Percentiles rank a stretch among this genome's conserved stretches.
Evolutionary conservation across 2,888 invertebrate genomes (phyloP).

Genomic region (Trachelus stipa): DNA sequence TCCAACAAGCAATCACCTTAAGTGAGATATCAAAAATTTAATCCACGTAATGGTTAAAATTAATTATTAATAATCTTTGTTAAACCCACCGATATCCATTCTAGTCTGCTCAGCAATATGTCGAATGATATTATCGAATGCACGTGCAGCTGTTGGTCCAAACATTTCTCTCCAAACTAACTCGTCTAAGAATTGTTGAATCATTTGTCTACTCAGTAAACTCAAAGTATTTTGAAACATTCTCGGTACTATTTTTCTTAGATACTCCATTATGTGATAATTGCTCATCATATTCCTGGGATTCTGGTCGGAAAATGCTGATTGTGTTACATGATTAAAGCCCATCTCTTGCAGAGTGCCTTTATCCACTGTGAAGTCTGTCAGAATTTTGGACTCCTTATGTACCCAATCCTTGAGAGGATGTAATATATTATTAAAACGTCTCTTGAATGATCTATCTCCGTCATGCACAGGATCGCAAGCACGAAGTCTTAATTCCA

Average conservation of each 20-base stretch:
- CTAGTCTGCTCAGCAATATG: constrained; percentile 86
- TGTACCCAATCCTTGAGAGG: constrained; percentile 84
- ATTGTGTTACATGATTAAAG: constrained; percentile 80
- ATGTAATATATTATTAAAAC: constrained; percentile 85
- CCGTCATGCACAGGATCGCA: constrained; percentile 85
- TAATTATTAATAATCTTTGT: constrained; percentile 55
- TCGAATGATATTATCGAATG: constrained; percentile 83
- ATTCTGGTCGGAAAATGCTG: constrained; percentile 67
- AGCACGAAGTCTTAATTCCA: constrained; percentile 79
- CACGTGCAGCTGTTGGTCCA: constrained; percentile 80
- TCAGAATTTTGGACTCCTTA: constrained; percentile 80
- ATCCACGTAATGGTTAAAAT: too few species aligned
- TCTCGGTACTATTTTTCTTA: constrained; percentile 85
- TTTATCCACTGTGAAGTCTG: constrained; percentile 88
- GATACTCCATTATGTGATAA: constrained; percentile 87
- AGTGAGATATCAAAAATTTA: constrained; percentile 30
- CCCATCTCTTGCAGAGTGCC: constrained; percentile 82
- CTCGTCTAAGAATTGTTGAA: constrained; percentile 92
- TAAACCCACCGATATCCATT: constrained; percentile 73
- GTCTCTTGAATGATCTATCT: constrained; percentile 82
- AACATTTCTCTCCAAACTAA: constrained; percentile 90
- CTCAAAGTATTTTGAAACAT: constrained; percentile 93
- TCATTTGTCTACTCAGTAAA: constrained; percentile 83
- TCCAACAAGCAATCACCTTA: constrained; percentile 64
- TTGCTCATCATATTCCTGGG: constrained; percentile 73